phyloP scores from a whole-genome alignment of 2,888 invertebrate species.

The Euclidia mi region DNA sequence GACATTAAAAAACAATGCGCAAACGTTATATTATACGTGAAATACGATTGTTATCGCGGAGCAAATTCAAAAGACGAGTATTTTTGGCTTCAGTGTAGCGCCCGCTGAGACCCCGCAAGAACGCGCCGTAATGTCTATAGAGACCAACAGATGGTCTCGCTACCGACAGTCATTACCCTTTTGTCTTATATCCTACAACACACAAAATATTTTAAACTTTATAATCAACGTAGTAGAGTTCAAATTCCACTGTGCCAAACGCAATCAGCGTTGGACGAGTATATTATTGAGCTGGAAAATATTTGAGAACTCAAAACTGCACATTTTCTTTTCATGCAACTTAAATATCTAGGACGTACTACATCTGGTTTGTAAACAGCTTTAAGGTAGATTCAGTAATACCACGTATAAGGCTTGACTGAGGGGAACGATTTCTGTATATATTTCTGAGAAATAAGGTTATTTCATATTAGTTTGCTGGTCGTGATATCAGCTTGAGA shows the following conservation, averaged over 20 bases:
- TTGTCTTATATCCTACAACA: slow-evolving; percentile 71
- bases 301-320: slow-evolving; percentile 78
- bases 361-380: slow-evolving; percentile 24
- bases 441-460: no score
- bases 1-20: slow-evolving; percentile 22
- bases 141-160: slow-evolving; percentile 83
- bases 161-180: slow-evolving; percentile 80
- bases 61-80: slow-evolving; percentile 52
- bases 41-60: slow-evolving; percentile 37
- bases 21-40: slow-evolving; percentile 43
- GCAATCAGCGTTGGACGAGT: slow-evolving; percentile 70
- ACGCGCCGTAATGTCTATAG: slow-evolving; percentile 80
- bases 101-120: slow-evolving; percentile 68
- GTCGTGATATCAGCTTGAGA: no score
- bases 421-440: no score
- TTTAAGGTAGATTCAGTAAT: slow-evolving; percentile 28
- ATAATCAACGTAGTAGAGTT: slow-evolving; percentile 43
- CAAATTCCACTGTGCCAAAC: slow-evolving; percentile 47
- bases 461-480: no score
- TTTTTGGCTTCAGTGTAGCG: slow-evolving; percentile 62
- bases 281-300: slow-evolving; percentile 80
- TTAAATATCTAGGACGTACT: slow-evolving; percentile 45
- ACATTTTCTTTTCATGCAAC: slow-evolving; percentile 63
- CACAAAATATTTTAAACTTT: slow-evolving; percentile 55
- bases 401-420: neutral